phyloP scores from a whole-genome alignment of 2,888 invertebrate species.

The Cryptocephalus primarius region DNA sequence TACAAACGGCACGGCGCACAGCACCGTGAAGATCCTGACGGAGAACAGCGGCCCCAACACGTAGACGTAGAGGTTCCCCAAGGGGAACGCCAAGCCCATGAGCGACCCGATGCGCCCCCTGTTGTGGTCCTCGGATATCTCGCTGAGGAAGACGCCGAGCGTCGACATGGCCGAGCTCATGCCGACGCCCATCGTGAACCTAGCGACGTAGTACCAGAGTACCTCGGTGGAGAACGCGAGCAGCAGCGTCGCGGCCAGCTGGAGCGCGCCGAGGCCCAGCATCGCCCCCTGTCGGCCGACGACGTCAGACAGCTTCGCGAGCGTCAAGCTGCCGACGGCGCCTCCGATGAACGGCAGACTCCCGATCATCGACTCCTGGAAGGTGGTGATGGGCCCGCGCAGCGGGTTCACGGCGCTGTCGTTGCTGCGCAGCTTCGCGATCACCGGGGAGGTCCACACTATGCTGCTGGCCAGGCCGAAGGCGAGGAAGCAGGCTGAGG shows the following conservation, averaged over 20 bases:
- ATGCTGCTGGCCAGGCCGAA: no score
- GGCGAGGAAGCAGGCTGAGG: no score
- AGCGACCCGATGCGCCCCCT: slow-evolving; percentile 58
- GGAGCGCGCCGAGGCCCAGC: neutral
- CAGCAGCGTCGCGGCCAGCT: neutral
- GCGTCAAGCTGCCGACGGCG: slow-evolving; percentile 1
- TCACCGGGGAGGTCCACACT: slow-evolving; percentile 8
- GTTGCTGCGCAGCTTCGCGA: slow-evolving; percentile 1
- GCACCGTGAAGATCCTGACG: slow-evolving; percentile 13
- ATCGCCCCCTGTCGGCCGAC: slow-evolving; percentile 2
- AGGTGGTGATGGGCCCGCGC: slow-evolving; percentile 3
- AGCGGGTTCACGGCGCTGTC: slow-evolving; percentile 6
- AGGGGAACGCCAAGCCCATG: slow-evolving; percentile 9
- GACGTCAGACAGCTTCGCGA: slow-evolving; percentile 2
- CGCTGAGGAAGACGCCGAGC: slow-evolving; percentile 76
- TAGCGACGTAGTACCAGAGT: neutral
- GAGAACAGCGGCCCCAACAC: slow-evolving; percentile 16
- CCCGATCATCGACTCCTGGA: slow-evolving; percentile 4
- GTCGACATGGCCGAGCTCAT: neutral
- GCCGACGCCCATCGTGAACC: neutral
- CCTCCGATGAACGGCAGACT: neutral
- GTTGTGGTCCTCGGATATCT: slow-evolving; percentile 67
- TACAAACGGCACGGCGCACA: slow-evolving; percentile 13
- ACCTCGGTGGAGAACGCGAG: neutral
- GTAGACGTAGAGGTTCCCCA: slow-evolving; percentile 17